Evolutionary conservation across 2,797 vertebrate species (phyloP).

Genomic region (Acomys russatus): DNA sequence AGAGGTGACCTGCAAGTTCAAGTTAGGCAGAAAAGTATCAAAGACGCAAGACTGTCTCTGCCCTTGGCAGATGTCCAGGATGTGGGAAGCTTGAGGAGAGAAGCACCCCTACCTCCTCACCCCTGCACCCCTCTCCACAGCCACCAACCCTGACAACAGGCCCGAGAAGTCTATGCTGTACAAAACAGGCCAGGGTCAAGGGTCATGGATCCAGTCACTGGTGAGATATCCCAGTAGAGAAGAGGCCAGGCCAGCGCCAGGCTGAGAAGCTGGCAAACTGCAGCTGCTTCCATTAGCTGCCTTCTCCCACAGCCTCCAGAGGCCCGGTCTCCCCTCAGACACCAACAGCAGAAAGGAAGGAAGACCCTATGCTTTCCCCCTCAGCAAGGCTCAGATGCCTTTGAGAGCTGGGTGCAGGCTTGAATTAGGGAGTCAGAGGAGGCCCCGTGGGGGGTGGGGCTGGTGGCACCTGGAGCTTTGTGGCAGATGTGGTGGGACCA

Average conservation of each 20-base stretch:
- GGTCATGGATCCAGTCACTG: neutral
- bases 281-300: neutral
- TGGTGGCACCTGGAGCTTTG: constrained; percentile 72
- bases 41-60: constrained; percentile 84
- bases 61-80: constrained; percentile 73
- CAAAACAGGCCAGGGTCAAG: constrained; percentile 62
- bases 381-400: constrained; percentile 53
- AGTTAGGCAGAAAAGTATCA: constrained; percentile 90
- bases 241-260: neutral
- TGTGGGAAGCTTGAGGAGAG: constrained; percentile 54
- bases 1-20: constrained; percentile 88
- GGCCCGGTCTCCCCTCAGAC: neutral
- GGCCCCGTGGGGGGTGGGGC: constrained; percentile 68
- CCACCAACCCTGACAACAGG: constrained; percentile 69
- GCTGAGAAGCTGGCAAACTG: neutral
- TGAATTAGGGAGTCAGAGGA: constrained; percentile 19
- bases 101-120: constrained; percentile 30
- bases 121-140: neutral
- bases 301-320: neutral
- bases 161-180: constrained; percentile 80
- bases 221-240: neutral
- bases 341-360: neutral
- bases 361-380: constrained; percentile 42
- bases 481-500: constrained; percentile 69
- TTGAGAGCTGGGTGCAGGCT: constrained; percentile 56